Conservation (phyloP, 1,140 invertebrate genomes). For the Chymomyza costata region DNA sequence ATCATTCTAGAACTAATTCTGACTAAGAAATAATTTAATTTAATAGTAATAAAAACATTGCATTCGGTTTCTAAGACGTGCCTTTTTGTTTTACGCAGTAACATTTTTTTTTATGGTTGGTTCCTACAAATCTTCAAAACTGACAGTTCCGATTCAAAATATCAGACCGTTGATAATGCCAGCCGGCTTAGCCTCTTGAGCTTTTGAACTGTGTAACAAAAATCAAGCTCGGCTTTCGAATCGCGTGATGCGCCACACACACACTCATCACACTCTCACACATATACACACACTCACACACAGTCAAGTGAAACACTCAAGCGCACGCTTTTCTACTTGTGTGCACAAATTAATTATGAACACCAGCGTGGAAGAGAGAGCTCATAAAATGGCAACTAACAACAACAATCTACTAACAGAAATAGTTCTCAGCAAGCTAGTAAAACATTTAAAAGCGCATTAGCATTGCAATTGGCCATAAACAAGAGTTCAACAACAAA, state of each 20-base stretch:
- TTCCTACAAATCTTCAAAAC: too few relatives aligned
- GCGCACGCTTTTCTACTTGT: conserved; percentile 31
- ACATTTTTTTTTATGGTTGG: too few relatives aligned
- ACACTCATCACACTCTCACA: conserved; percentile 22
- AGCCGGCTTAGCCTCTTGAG: conserved; percentile 10
- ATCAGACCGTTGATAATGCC: conserved; percentile 21
- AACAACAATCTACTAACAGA: conserved; percentile 5
- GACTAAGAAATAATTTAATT: too few relatives aligned
- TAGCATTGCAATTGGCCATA: conserved; percentile 11
- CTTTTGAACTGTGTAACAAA: conserved; percentile 28
- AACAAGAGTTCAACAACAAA: conserved; percentile 2
- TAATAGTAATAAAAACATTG: too few relatives aligned
- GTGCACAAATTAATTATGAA: conserved; percentile 20
- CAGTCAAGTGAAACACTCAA: conserved; percentile 20
- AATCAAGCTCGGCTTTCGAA: conserved; percentile 13
- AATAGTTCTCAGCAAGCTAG: conserved; percentile 15
- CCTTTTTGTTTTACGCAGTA: too few relatives aligned
- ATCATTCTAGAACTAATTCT: too few relatives aligned
- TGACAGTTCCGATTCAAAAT: conserved; percentile 15
- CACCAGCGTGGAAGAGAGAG: neutral
- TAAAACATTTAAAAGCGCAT: conserved; percentile 9
- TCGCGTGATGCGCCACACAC: conserved; percentile 51
- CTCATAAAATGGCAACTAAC: conserved; percentile 25
- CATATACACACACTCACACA: conserved; percentile 26
- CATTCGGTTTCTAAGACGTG: too few relatives aligned